phyloP scores from a whole-genome alignment of 2,888 invertebrate species.

The Xestia c-nigrum region DNA sequence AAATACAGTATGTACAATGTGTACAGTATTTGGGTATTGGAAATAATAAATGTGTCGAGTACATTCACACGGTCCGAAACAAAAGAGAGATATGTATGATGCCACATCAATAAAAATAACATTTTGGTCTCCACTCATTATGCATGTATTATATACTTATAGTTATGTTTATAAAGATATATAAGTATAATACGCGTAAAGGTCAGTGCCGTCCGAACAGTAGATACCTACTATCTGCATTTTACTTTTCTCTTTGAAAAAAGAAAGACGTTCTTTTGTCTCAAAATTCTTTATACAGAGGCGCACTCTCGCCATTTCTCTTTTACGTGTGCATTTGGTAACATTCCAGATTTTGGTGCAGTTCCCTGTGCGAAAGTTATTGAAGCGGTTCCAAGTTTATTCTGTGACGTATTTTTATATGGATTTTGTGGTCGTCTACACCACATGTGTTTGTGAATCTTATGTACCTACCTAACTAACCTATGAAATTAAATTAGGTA shows the following conservation, averaged over 20 bases:
- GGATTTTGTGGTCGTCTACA: constrained; percentile 7
- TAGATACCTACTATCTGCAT: neutral
- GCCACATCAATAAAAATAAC: neutral
- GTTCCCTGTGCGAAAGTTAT: constrained; percentile 47
- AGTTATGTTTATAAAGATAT: constrained; percentile 11
- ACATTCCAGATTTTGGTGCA: constrained; percentile 59
- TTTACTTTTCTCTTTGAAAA: constrained; percentile 37
- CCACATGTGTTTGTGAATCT: neutral
- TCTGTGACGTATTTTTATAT: constrained; percentile 18
- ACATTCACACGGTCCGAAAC: constrained; percentile 43
- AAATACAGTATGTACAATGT: neutral
- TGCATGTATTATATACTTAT: constrained; percentile 7
- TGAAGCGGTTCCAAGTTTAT: constrained; percentile 63
- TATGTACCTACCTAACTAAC: no score
- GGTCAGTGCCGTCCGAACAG: constrained; percentile 31
- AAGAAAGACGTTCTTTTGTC: constrained; percentile 55
- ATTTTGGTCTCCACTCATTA: constrained; percentile 21
- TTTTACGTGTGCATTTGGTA: constrained; percentile 59
- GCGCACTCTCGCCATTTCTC: constrained; percentile 38
- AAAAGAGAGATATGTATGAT: constrained; percentile 26
- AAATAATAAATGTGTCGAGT: constrained; percentile 1
- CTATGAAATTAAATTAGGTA: neutral
- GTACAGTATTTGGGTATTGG: neutral
- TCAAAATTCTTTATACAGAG: constrained; percentile 38
- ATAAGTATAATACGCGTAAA: constrained; percentile 25